These are phyloP conservation scores for Tragelaphus buxtoni DNA, from an alignment of 2,113 vertebrate genomes.

Conservation along the genomic window DNA sequence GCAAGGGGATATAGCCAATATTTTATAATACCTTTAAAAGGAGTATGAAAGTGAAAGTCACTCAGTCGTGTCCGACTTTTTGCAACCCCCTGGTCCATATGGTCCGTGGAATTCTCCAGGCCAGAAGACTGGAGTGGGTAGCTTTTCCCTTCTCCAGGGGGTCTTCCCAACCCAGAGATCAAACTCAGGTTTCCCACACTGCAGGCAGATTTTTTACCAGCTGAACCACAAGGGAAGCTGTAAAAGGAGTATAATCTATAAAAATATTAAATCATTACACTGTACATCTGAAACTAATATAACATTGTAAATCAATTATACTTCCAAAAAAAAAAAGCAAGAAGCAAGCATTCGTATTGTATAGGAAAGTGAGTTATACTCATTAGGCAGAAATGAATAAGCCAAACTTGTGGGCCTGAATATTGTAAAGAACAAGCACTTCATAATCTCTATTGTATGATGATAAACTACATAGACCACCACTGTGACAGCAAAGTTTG, in stretches of 20 bases:
- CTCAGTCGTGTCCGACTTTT: fast-evolving
- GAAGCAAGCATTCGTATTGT: too few relatives aligned
- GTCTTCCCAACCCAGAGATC: neutral
- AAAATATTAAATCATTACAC: neutral
- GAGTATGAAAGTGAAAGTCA: neutral
- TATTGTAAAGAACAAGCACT: neutral
- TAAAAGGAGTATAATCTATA: neutral
- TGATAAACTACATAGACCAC: neutral
- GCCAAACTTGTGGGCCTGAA: neutral
- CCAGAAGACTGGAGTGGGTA: neutral
- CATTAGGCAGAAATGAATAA: neutral
- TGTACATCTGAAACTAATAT: neutral
- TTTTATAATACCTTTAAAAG: neutral
- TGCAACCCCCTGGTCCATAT: neutral
- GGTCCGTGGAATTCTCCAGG: neutral
- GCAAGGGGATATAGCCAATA: neutral
- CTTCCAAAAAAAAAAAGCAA: neutral
- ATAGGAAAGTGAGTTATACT: neutral
- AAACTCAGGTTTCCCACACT: neutral
- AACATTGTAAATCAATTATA: neutral
- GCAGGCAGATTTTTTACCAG: neutral
- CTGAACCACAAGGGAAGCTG: neutral
- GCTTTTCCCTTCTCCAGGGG: neutral
- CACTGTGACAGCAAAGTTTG: neutral
- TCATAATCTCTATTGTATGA: neutral